These are phyloP conservation scores for Trichomalopsis sarcophagae DNA, from an alignment of 1,140 invertebrate species.

Conservation along the genomic window DNA sequence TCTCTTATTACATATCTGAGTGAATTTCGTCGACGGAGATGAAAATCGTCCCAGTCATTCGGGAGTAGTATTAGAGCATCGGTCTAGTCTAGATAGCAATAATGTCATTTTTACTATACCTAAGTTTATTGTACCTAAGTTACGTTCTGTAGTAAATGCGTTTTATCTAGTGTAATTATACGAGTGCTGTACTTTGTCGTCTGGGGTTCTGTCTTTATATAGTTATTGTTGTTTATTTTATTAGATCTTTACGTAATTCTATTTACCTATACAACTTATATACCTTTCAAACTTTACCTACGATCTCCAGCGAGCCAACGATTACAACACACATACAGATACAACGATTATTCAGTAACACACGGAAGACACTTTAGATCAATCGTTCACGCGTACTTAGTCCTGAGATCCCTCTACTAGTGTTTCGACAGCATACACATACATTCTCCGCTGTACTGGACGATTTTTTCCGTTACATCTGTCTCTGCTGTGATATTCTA, in stretches of 20 bases:
- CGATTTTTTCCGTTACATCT: conserved; percentile 72
- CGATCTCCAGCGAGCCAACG: conserved; percentile 40
- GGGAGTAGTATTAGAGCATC: conserved; percentile 43
- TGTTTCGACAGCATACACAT: conserved; percentile 21
- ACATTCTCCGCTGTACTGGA: conserved; percentile 55
- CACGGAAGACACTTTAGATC: conserved; percentile 23
- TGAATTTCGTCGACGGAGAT: conserved; percentile 27
- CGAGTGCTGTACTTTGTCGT: conserved; percentile 29
- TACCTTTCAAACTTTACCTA: conserved; percentile 10
- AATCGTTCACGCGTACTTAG: background rate
- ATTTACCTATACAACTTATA: background rate
- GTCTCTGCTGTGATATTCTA: conserved; percentile 71
- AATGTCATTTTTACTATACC: conserved; percentile 19
- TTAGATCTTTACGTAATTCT: background rate
- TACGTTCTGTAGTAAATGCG: conserved; percentile 11
- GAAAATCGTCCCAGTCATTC: conserved; percentile 6
- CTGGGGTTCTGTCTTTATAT: conserved; percentile 30
- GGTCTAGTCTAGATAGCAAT: conserved; percentile 13
- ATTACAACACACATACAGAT: conserved; percentile 28
- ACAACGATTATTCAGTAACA: conserved; percentile 5
- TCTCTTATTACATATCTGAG: background rate
- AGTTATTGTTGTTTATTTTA: background rate
- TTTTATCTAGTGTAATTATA: conserved; percentile 35
- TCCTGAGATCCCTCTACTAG: conserved; percentile 19
- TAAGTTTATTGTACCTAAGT: conserved; percentile 32